Evolutionary conservation across 2,888 invertebrate genomes (phyloP), one percentile per base, ranked within the genome.

Genomic region (Falcaria lacertinaria): DNA sequence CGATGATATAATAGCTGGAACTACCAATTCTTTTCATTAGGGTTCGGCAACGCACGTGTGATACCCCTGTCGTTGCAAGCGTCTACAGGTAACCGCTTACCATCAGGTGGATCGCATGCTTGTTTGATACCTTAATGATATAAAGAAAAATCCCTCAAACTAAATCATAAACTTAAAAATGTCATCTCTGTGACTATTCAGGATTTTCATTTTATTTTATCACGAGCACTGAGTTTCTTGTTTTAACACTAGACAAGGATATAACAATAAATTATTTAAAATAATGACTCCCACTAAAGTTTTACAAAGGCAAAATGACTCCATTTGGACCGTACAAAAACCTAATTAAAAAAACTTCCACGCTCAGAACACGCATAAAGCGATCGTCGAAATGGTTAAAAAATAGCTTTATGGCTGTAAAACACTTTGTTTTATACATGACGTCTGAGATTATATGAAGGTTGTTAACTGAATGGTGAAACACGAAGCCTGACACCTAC

Each of bases 371-470:
- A 28, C 28, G 28, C 28, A 28, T 11, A 4, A 25, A 2, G 8
- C 25, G 2, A 5, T 8, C 6, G 8, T 25, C 3, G 3, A 28
- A 28, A 28, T 22, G 22, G 22, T 22, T 22, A 22, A 28, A 28
- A 11, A 28, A 28, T 11, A 28, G 11, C 11, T 11, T 7, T 7
- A 28, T 7, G 2, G 28, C 28, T 28, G 28, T 28, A 28, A 28
- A 28, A 28, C 28, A 28, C 28, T 28, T 28, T 28, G 28, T 28
- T 28, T 28, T 28, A 28, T 34, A 16, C 4, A 45, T 51, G 47
- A 41, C 47, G 39, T 54, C 36, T 48, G 22, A 52, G 44, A 51
- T 58, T 48, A 55, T 56, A 63, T 52, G 46, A 39, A 22, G 22
- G 50, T 52, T 57, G 57, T 51, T 60, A 48, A 49, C 28, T 22